A percentile compares a stretch with the other conserved stretches of the same genome.
phyloP scores from a whole-genome alignment of 1,140 invertebrate genomes.

The Drosophila mauritiana region DNA sequence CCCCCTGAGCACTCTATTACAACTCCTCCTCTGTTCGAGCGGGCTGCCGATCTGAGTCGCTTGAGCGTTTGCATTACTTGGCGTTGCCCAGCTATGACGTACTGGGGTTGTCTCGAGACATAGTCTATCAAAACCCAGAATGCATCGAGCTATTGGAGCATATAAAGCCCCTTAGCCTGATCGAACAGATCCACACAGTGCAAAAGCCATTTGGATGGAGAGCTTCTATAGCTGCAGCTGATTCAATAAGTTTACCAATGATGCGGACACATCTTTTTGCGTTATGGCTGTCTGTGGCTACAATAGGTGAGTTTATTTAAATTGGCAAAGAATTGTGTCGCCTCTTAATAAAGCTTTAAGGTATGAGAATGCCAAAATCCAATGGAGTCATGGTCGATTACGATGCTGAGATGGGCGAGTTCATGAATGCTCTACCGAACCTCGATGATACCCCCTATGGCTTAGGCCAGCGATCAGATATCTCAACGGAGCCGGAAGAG shows the following conservation, averaged over 20 bases:
- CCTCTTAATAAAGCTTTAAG: not conserved
- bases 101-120: not conserved
- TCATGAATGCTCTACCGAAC: slow-evolving; percentile 50
- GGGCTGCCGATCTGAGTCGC: slow-evolving; percentile 1
- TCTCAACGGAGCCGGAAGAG: slow-evolving; percentile 38
- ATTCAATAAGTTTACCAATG: slow-evolving; percentile 7
- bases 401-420: slow-evolving; percentile 58
- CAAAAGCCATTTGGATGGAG: slow-evolving; percentile 38
- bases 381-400: slow-evolving; percentile 28
- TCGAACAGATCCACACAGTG: slow-evolving; percentile 49
- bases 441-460: slow-evolving; percentile 30
- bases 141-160: slow-evolving; percentile 7
- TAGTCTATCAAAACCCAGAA: slow-evolving; percentile 10
- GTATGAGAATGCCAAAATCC: slow-evolving; percentile 29
- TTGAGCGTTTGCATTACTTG: slow-evolving; percentile 15
- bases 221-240: slow-evolving; percentile 46
- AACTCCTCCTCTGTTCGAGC: not conserved
- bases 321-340: not conserved
- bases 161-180: slow-evolving; percentile 49
- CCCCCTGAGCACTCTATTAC: too few relatives aligned
- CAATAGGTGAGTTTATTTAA: slow-evolving; percentile 31
- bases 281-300: slow-evolving; percentile 29
- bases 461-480: slow-evolving; percentile 38
- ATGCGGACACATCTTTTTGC: slow-evolving; percentile 41
- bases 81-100: slow-evolving; percentile 18